Evolutionary conservation across 2,113 vertebrate species (phyloP).

Genomic region (Gallinago paraguaiae): DNA sequence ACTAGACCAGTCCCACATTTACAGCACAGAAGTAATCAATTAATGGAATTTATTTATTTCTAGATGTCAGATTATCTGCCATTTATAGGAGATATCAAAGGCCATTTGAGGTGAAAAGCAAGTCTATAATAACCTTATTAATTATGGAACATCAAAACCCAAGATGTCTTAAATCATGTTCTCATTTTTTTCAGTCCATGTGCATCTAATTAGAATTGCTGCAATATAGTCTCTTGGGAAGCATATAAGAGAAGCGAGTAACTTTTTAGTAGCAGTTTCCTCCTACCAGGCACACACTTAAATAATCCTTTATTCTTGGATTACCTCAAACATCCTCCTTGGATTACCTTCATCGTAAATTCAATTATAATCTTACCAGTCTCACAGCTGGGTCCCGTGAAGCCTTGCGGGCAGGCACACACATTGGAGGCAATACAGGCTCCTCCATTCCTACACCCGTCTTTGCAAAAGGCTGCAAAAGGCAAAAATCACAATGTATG

Average conservation of each 20-base stretch:
- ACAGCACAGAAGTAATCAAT: neutral
- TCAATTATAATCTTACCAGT: slow-evolving; percentile 81
- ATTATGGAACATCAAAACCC: slow-evolving; percentile 40
- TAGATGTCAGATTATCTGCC: neutral
- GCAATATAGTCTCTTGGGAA: neutral
- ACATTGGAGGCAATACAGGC: slow-evolving; percentile 91
- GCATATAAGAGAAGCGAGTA: neutral
- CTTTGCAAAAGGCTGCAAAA: slow-evolving; percentile 91
- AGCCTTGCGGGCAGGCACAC: slow-evolving; percentile 93
- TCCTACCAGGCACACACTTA: neutral
- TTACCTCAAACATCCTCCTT: slow-evolving; percentile 18
- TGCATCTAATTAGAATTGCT: slow-evolving; percentile 27
- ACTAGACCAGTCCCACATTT: neutral
- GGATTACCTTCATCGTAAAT: slow-evolving; percentile 23
- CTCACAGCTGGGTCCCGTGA: slow-evolving; percentile 93
- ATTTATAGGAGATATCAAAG: neutral
- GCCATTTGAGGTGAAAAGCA: slow-evolving; percentile 3
- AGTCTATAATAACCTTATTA: slow-evolving; percentile 24
- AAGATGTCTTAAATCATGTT: neutral
- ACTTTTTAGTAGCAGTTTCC: neutral
- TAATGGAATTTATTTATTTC: neutral
- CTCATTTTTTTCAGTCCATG: slow-evolving; percentile 28
- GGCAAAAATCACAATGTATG: slow-evolving; percentile 12
- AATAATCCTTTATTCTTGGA: slow-evolving; percentile 46
- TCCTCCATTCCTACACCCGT: slow-evolving; percentile 93